Evolutionary conservation across 1,140 invertebrate species (phyloP).

Genomic region (Papilio polyxenes): DNA sequence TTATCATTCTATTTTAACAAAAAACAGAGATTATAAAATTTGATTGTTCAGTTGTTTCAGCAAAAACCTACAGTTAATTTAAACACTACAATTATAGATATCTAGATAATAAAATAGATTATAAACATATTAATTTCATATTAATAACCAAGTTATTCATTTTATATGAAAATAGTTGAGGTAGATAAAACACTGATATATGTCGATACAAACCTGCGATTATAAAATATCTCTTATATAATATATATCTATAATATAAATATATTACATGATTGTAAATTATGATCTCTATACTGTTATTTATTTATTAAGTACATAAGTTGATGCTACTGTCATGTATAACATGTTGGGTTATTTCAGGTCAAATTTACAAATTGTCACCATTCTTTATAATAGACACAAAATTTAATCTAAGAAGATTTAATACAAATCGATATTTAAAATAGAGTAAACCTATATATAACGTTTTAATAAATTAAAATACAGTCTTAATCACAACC

Average conservation of each 20-base stretch:
- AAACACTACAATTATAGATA: background rate
- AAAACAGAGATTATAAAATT: background rate
- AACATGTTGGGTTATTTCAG: background rate
- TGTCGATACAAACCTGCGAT: constrained; percentile 22
- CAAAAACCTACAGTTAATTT: background rate
- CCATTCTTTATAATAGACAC: background rate
- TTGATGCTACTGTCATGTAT: background rate
- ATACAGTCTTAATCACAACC: constrained; percentile 1
- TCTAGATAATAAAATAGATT: constrained; percentile 14
- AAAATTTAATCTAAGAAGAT: background rate
- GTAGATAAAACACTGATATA: constrained; percentile 34
- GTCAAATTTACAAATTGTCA: background rate
- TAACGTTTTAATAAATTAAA: background rate
- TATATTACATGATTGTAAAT: constrained; percentile 7
- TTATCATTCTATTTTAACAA: background rate
- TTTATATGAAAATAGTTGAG: constrained; percentile 37
- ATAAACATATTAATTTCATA: constrained; percentile 16
- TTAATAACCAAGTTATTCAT: background rate
- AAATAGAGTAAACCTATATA: background rate
- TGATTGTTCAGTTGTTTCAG: background rate
- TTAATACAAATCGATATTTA: background rate
- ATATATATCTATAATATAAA: background rate
- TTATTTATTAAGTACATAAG: background rate
- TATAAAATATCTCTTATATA: background rate
- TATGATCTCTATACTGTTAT: background rate